phyloP scores from a whole-genome alignment of 2,888 invertebrate genomes.

The Rhingia campestris region DNA sequence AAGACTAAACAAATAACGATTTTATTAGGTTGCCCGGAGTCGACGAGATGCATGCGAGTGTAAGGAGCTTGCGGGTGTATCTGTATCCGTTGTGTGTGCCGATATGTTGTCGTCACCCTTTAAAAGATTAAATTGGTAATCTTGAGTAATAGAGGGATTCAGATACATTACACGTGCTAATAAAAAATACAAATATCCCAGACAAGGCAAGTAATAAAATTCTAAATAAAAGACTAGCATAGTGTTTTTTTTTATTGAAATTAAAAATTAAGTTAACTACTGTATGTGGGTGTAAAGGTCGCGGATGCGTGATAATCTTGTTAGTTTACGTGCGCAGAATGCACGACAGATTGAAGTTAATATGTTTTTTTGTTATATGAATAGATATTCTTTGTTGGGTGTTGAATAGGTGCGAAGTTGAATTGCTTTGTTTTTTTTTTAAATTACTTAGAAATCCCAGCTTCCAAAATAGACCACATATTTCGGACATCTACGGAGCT shows the following conservation, averaged over 20 bases:
- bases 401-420: neutral
- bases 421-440: too few relatives aligned
- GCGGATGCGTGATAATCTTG: constrained; percentile 52
- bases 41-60: constrained; percentile 12
- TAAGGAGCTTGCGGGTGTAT: constrained; percentile 23
- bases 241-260: constrained; percentile 25
- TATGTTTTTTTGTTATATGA: constrained; percentile 23
- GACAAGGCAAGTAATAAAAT: constrained; percentile 61
- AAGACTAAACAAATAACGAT: constrained; percentile 57
- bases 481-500: too few relatives aligned
- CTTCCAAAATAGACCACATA: too few relatives aligned
- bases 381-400: too few relatives aligned
- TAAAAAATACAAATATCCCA: constrained; percentile 37
- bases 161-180: constrained; percentile 22
- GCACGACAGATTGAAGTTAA: constrained; percentile 18
- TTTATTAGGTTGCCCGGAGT: constrained; percentile 35
- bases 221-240: constrained; percentile 23
- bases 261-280: constrained; percentile 16
- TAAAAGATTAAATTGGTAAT: constrained; percentile 55
- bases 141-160: constrained; percentile 49
- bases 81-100: neutral
- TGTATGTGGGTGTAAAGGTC: constrained; percentile 43
- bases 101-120: constrained; percentile 57
- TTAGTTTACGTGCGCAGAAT: constrained; percentile 20
- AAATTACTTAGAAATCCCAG: too few relatives aligned